phyloP scores from a whole-genome alignment of 2,888 invertebrate species.

The Machimus atricapillus region DNA sequence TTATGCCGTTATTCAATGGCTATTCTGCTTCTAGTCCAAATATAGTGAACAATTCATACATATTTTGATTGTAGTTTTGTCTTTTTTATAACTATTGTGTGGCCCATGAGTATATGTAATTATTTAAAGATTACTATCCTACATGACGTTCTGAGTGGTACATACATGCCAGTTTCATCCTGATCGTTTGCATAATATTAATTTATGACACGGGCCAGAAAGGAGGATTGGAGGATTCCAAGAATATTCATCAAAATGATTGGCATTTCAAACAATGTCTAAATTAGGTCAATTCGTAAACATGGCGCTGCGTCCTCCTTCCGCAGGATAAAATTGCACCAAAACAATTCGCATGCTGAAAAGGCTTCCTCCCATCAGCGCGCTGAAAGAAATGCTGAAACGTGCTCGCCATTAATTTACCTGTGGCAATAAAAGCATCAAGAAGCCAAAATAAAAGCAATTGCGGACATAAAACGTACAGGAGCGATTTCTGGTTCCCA shows the following conservation, averaged over 20 bases:
- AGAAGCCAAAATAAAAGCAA: conserved; percentile 28
- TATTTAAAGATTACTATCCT: not conserved
- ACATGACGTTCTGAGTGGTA: not conserved
- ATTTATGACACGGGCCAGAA: not conserved
- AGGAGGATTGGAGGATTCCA: not conserved
- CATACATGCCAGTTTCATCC: not conserved
- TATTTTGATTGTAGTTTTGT: too few species aligned
- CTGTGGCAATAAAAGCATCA: conserved; percentile 25
- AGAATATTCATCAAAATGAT: not conserved
- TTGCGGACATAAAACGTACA: conserved; percentile 29
- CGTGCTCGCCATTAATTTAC: conserved; percentile 26
- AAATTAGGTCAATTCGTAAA: conserved; percentile 15
- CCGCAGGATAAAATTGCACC: conserved; percentile 9
- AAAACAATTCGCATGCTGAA: not conserved
- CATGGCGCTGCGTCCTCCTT: not conserved
- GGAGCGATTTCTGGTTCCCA: not conserved
- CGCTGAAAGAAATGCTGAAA: not conserved
- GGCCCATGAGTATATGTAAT: not conserved
- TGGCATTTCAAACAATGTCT: not conserved
- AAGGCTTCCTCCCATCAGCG: not conserved
- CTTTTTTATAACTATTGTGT: too few species aligned
- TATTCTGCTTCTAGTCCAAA: too few species aligned
- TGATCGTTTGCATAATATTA: not conserved
- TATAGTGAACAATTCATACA: too few species aligned
- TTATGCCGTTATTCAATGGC: too few species aligned